Percentiles rank a stretch among this genome's conserved stretches.
phyloP scores from a whole-genome alignment of 2,113 vertebrate species.

The Callorhinus ursinus region DNA sequence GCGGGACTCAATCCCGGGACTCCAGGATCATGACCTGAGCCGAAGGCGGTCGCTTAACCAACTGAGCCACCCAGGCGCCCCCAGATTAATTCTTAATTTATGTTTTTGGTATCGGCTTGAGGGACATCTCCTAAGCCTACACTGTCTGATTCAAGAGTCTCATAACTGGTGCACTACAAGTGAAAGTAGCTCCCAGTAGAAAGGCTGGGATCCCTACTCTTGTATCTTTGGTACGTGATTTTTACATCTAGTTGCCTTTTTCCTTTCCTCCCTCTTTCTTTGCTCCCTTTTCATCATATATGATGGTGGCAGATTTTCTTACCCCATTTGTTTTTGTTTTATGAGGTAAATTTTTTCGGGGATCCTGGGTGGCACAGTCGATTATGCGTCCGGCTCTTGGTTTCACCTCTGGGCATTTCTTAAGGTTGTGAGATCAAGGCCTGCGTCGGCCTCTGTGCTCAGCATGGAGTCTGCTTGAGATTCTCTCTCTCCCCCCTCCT shows the following conservation, averaged over 20 bases:
- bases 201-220: not conserved
- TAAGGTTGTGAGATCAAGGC: not conserved
- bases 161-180: not conserved
- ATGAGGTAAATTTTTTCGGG: not conserved
- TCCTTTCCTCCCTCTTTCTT: not conserved
- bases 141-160: not conserved
- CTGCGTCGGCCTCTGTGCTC: not conserved
- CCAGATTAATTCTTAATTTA: not conserved
- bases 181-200: not conserved
- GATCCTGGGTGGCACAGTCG: not conserved
- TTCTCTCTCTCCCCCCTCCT: not conserved
- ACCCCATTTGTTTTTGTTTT: not conserved
- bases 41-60: no score
- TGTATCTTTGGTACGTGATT: not conserved
- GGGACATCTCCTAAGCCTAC: not conserved
- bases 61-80: no score
- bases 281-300: not conserved
- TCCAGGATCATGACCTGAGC: no score
- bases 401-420: not conserved
- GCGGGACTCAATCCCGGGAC: no score
- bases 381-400: not conserved
- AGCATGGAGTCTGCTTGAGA: not conserved
- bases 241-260: not conserved
- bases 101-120: not conserved
- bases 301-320: not conserved